Evolutionary conservation across 2,797 vertebrate genomes (phyloP).

Genomic region (Buceros bicornis): DNA sequence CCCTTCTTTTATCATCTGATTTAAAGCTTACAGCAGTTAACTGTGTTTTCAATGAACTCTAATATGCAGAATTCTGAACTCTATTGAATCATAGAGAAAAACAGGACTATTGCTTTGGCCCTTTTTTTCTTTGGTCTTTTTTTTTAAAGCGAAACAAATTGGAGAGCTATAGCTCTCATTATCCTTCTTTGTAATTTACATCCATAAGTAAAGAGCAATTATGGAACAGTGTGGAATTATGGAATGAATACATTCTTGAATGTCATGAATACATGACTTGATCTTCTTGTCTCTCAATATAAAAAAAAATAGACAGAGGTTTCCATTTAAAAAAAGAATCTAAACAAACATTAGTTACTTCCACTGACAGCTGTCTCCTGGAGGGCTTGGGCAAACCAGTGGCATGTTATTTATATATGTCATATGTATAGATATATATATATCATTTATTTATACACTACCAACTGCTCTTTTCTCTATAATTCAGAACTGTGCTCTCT

Average conservation of each 20-base stretch:
- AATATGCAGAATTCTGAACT: background rate
- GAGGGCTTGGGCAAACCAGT: background rate
- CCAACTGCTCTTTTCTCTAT: background rate
- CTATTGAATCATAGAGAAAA: background rate
- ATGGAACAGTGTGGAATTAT: background rate
- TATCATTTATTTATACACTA: background rate
- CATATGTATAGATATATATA: background rate
- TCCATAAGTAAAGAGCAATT: conserved; percentile 34
- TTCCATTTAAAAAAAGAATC: background rate
- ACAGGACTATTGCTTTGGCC: background rate
- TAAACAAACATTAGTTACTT: background rate
- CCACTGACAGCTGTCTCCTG: background rate
- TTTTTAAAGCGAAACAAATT: conserved; percentile 29
- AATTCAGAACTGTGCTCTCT: background rate
- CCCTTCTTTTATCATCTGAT: background rate
- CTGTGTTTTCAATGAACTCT: background rate
- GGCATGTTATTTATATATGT: background rate
- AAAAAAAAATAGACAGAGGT: background rate
- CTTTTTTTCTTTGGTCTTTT: background rate
- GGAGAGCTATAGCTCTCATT: background rate
- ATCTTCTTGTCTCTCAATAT: background rate
- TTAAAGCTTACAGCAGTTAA: background rate
- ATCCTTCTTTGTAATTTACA: conserved; percentile 16
- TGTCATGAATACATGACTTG: background rate
- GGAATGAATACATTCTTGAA: background rate